Base-by-base conservation (phyloP, 2,113 vertebrate species). In the Nothocercus nigrocapillus region DNA sequence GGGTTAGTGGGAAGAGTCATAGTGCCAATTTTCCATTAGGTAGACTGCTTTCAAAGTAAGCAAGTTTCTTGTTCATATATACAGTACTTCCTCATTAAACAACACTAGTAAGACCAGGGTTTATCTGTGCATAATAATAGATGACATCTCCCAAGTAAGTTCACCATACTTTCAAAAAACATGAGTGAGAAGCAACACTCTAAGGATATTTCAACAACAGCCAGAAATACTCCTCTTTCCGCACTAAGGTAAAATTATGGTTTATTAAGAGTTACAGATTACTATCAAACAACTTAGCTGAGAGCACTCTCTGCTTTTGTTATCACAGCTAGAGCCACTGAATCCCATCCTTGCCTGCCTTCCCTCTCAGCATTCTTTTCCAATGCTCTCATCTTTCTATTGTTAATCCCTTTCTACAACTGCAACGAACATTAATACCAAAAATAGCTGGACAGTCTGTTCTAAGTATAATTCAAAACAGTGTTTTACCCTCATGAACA, bases 391-490 rank as follows among this genome's bases (percentile, higher is more conserved):
- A 97, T 95, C 70, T 92, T 97, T 95, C 93, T 97, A 90, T 93
- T 96, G 93, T 94, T 95, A 96, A 96, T 96, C 90, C 92, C 49
- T 82, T 92, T 90, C 83, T 94, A 54, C 74, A 93, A 96, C 38
- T 86, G 94, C 93, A 94, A 79, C 73, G 94, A 94, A 93, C 0
- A 0, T 73, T 96, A 96, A 97, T 96, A 96, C 92, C 93, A 97
- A 92, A 94, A 95, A 96, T 85, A 94, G 90, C 81, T 81, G 36
- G 88, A 87, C 90, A 96, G 95, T 95, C 92, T 96, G 94, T 96
- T 93, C 95, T 97, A 79, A 96, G 94, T 66, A 82, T 96, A 97
- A 96, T 94, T 96, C 93, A 96, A 95, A 97, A 84, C 94, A 95
- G 86, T 82, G 58, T 89, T 93, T 93, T 94, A 92, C 89, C 96